Conservation (phyloP, 2,888 invertebrate species). For the Epinotia bilunana region DNA sequence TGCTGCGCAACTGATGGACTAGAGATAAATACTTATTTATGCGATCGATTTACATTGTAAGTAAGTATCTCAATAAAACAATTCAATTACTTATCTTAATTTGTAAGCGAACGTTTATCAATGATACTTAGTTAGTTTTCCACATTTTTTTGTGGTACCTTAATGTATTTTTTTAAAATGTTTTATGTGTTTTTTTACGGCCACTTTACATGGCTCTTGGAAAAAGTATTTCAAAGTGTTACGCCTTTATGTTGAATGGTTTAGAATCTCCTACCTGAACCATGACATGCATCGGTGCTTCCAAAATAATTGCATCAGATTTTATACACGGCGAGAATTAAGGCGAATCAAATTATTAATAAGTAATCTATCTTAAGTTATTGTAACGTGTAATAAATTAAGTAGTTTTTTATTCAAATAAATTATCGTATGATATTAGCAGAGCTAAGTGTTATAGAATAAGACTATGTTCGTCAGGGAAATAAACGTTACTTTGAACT, state of each 20-base stretch:
- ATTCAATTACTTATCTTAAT: constrained; percentile 14
- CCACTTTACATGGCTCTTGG: constrained; percentile 41
- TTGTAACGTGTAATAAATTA: constrained; percentile 19
- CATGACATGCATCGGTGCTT: constrained; percentile 53
- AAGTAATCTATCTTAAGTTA: constrained; percentile 17
- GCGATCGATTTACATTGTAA: neutral
- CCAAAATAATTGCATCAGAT: constrained; percentile 54
- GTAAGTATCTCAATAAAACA: neutral
- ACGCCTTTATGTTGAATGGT: constrained; percentile 27
- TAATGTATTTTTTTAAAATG: neutral
- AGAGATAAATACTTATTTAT: constrained; percentile 16
- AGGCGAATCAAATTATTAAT: constrained; percentile 47
- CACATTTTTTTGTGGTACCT: neutral
- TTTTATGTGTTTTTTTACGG: constrained; percentile 17
- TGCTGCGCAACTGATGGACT: neutral
- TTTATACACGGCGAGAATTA: constrained; percentile 60
- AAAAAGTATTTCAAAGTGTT: constrained; percentile 14
- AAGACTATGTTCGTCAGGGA: constrained; percentile 54
- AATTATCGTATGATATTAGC: constrained; percentile 52
- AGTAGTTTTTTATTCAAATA: constrained; percentile 39
- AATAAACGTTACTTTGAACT: constrained; percentile 42
- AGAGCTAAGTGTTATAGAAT: constrained; percentile 69
- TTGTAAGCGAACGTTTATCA: neutral
- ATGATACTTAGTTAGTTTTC: neutral
- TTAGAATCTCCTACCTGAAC: constrained; percentile 47